A percentile compares a stretch with the other conserved stretches of the same genome.
Evolutionary conservation across 2,888 invertebrate genomes (phyloP).

Genomic region (Phytoseiulus persimilis): DNA sequence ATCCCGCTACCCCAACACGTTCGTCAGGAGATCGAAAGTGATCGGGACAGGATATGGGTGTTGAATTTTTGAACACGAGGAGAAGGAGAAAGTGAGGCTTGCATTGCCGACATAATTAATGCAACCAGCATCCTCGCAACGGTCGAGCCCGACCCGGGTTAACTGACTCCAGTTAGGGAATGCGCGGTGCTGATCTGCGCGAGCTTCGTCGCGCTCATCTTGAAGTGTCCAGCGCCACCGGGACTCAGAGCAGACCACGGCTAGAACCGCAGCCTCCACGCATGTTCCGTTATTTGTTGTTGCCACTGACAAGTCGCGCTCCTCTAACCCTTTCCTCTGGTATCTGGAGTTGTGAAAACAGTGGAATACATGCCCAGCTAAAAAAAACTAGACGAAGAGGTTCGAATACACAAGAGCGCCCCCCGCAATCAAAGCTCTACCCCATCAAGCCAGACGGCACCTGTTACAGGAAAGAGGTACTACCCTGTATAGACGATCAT

Average conservation of each 20-base stretch:
- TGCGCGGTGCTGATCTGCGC: too few species aligned
- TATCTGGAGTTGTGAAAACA: not conserved
- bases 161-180: too few species aligned
- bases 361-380: not conserved
- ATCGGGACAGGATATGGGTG: not conserved
- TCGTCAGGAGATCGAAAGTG: conserved; percentile 5
- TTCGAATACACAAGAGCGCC: not conserved
- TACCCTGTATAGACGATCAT: not conserved
- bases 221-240: too few species aligned
- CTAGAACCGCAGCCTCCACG: too few species aligned
- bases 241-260: too few species aligned
- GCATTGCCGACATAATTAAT: not conserved
- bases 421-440: conserved; percentile 5
- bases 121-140: not conserved
- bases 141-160: not conserved
- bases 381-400: not conserved
- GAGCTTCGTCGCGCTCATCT: too few species aligned
- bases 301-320: not conserved
- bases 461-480: conserved; percentile 5
- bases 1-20: not conserved
- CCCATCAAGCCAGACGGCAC: conserved; percentile 5
- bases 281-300: too few species aligned
- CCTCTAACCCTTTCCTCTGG: not conserved
- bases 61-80: not conserved
- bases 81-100: not conserved